phyloP scores from a whole-genome alignment of 2,113 vertebrate genomes.

The Aptenodytes patagonicus region DNA sequence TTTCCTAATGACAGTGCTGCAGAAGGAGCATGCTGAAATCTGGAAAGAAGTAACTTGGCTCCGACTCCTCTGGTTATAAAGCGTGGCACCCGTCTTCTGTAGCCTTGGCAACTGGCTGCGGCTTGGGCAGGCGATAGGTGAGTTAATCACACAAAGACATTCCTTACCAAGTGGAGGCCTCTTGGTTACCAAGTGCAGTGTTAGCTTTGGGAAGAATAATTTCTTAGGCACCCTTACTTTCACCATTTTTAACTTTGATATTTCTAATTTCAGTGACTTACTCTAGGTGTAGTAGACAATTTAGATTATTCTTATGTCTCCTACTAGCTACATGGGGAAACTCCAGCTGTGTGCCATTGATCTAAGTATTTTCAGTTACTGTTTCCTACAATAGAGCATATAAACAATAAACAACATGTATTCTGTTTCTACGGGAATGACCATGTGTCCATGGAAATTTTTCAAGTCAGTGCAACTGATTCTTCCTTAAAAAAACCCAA shows the following conservation, averaged over 20 bases:
- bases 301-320: neutral
- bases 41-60: neutral
- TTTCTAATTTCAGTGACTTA: neutral
- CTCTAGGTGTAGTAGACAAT: neutral
- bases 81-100: fast-evolving
- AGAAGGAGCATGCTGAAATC: neutral
- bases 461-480: neutral
- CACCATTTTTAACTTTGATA: fast-evolving
- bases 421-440: neutral
- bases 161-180: neutral
- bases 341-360: neutral
- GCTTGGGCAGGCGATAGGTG: neutral
- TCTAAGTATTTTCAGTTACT: neutral
- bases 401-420: neutral
- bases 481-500: neutral
- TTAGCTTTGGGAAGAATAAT: neutral
- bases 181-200: neutral
- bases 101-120: neutral
- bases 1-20: neutral
- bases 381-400: neutral
- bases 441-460: neutral
- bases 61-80: neutral
- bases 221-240: neutral
- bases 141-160: neutral
- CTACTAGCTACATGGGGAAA: neutral